These are phyloP conservation scores for Anoplolepis gracilipes DNA, from an alignment of 1,140 invertebrate species.

Conservation along the genomic window DNA sequence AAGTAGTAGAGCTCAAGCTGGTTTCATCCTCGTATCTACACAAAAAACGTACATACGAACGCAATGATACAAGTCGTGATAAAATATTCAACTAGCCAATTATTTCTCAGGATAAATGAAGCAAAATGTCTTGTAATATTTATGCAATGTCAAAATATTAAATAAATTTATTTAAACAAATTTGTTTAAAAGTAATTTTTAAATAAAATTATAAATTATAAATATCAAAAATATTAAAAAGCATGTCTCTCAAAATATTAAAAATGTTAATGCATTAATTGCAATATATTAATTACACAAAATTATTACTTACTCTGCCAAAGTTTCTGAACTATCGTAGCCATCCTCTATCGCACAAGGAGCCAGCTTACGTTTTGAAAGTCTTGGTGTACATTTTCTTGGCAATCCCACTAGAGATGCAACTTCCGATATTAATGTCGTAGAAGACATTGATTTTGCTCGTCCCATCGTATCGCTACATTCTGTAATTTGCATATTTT, in stretches of 20 bases:
- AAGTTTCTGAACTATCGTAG: constrained; percentile 81
- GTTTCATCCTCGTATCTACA: constrained; percentile 76
- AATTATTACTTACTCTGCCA: constrained; percentile 78
- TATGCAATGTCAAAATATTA: constrained; percentile 9
- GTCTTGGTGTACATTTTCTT: constrained; percentile 74
- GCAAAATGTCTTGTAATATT: not conserved
- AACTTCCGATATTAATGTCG: constrained; percentile 90
- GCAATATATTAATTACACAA: not conserved
- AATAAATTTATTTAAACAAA: too few species aligned
- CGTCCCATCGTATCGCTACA: constrained; percentile 83
- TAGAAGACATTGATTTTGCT: constrained; percentile 85
- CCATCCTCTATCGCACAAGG: constrained; percentile 77
- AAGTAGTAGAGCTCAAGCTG: constrained; percentile 74
- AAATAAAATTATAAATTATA: not conserved
- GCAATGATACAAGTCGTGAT: not conserved
- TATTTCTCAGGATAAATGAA: not conserved
- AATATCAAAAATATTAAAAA: not conserved
- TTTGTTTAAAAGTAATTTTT: too few species aligned
- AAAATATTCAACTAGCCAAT: constrained; percentile 22
- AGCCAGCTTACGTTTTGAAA: constrained; percentile 78
- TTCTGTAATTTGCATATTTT: constrained; percentile 71
- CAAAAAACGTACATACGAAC: not conserved
- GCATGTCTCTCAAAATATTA: not conserved
- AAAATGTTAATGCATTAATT: not conserved
- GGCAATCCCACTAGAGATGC: constrained; percentile 87